Base-by-base conservation (phyloP, 2,113 vertebrate genomes). In the Psammodynastes pulverulentus region DNA sequence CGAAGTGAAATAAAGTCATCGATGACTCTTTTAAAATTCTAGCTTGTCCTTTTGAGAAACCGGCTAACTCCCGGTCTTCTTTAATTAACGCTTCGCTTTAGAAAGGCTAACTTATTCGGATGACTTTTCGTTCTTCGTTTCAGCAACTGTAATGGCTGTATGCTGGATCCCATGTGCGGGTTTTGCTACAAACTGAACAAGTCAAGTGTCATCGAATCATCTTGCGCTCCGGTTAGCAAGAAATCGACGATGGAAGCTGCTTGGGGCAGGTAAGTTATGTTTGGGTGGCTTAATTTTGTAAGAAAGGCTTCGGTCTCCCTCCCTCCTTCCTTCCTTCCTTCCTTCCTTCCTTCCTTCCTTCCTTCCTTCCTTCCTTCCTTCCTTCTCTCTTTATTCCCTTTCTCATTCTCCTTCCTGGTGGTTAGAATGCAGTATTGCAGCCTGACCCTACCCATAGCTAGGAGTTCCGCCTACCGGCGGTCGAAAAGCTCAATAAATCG, bases 111-210 rank as follows among this genome's bases (percentile, higher is more conserved):
- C 0, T 92, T n/a, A 48, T 2, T 54, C 6, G 49, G 9, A 4
- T 89, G 34, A 53, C 48, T 84, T 49, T 79, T 17, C 21, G 1
- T 91, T 96, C 89, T 94, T n/a, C 94, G 62, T 96, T 97, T 89
- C 95, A 99, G 99, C 96, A 97, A 98, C 91, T 99, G 99, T 86
- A 98, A 99, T 92, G 98, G 97, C 6, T 99, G 99, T 94, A 99
- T 99, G 98, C 97, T 99, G 97, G 98, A 99, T 96, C 98, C 99
- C 21, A 94, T 97, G 93, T 99, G 99, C 67, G 99, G 99, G 13
- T 99, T 99, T 97, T 99, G 99, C 97, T 99, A 99, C 97, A 98
- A 97, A 96, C 96, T 99, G 95, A 99, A 99, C 94, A 97, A 96
- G 91, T 98, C 99, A 2, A 96, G 95, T 21, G 96, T 99, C 93